Conservation (phyloP, 2,888 invertebrate genomes). For the Microctonus hyperodae region DNA sequence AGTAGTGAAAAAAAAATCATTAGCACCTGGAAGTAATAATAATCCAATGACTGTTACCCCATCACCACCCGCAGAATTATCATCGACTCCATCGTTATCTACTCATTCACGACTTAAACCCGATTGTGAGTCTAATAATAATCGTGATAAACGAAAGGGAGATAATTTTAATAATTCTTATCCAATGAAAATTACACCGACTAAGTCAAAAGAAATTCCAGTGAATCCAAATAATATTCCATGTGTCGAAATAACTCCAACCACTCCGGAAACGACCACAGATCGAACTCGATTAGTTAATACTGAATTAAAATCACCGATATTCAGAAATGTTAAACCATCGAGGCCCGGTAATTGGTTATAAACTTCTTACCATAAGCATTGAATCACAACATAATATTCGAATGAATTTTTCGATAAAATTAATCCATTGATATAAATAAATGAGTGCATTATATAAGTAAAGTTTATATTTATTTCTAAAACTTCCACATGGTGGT, state of each 20-base stretch:
- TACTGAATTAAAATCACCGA: slow-evolving; percentile 45
- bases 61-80: background rate
- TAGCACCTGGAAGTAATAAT: slow-evolving; percentile 19
- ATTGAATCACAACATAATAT: background rate
- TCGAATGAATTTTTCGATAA: background rate
- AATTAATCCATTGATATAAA: background rate
- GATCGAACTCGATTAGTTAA: slow-evolving; percentile 43
- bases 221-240: slow-evolving; percentile 33
- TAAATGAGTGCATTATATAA: background rate
- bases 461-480: background rate
- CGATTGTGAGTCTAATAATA: no score
- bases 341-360: slow-evolving; percentile 37
- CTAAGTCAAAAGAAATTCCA: slow-evolving; percentile 26
- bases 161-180: slow-evolving; percentile 1
- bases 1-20: slow-evolving; percentile 64
- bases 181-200: slow-evolving; percentile 22
- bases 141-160: background rate
- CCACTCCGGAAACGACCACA: slow-evolving; percentile 36
- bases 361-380: slow-evolving; percentile 17
- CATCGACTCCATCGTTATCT: background rate
- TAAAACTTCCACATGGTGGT: background rate
- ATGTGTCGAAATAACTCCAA: slow-evolving; percentile 42
- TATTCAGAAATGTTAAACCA: slow-evolving; percentile 38
- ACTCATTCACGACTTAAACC: no score
- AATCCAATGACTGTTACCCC: background rate